These are phyloP conservation scores for Tetrax tetrax DNA, from an alignment of 2,113 vertebrate species.

Conservation along the genomic window DNA sequence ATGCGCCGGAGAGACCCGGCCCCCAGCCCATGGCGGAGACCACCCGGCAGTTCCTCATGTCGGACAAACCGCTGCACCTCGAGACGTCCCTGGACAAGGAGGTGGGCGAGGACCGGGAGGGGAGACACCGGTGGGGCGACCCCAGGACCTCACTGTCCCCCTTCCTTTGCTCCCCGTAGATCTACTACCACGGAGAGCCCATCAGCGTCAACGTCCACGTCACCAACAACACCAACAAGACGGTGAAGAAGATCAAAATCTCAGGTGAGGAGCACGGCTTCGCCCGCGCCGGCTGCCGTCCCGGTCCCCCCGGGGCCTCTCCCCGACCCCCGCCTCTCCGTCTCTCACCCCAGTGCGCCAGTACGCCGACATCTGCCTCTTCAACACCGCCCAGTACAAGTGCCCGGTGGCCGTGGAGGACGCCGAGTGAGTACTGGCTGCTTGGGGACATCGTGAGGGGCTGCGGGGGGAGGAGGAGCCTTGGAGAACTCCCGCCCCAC, in stretches of 20 bases:
- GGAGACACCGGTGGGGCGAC: neutral
- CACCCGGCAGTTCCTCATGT: conserved; percentile 96
- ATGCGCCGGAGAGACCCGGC: conserved; percentile 88
- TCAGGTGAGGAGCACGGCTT: conserved; percentile 75
- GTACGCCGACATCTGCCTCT: conserved; percentile 96
- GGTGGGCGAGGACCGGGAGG: neutral
- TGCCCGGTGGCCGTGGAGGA: conserved; percentile 93
- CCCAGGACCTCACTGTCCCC: neutral
- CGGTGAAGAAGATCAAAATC: conserved; percentile 96
- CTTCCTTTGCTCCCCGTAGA: conserved; percentile 70
- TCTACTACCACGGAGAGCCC: conserved; percentile 96
- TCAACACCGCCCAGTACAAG: conserved; percentile 98
- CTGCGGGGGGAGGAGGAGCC: neutral
- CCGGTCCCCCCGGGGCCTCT: fast-evolving
- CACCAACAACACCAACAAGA: conserved; percentile 99
- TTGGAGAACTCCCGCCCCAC: neutral
- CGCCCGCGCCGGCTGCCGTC: fast-evolving
- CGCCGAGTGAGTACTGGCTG: conserved; percentile 83
- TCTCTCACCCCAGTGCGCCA: conserved; percentile 83
- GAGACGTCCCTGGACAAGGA: conserved; percentile 95
- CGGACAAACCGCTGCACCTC: conserved; percentile 91
- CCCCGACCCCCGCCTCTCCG: fast-evolving
- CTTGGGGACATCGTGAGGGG: neutral
- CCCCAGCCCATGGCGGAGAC: conserved; percentile 94
- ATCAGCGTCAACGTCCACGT: conserved; percentile 97